Conservation (phyloP, 2,113 vertebrate species). For the Anhinga anhinga region DNA sequence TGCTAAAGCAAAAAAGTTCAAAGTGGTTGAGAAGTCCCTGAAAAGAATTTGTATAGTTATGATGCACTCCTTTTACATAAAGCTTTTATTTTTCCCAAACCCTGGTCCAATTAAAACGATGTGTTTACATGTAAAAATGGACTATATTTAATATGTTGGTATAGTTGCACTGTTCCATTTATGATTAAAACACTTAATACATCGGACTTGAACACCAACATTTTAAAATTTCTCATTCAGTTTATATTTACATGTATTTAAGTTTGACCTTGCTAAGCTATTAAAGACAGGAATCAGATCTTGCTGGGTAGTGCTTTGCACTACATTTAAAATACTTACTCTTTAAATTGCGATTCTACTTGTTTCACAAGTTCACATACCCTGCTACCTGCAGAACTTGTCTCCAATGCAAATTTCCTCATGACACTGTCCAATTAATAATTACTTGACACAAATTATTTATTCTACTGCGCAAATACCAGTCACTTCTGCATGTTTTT, state of each 20-base stretch:
- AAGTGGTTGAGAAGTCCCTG: slow-evolving; percentile 44
- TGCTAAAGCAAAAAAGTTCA: slow-evolving; percentile 10
- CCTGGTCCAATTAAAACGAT: slow-evolving; percentile 33
- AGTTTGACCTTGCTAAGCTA: neutral
- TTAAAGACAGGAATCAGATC: neutral
- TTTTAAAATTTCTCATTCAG: neutral
- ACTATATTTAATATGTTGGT: slow-evolving; percentile 4
- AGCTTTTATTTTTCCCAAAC: slow-evolving; percentile 49
- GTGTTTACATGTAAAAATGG: neutral
- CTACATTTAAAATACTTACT: neutral
- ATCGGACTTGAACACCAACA: slow-evolving; percentile 8
- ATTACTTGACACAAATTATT: neutral
- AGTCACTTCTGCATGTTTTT: neutral
- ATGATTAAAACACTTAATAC: slow-evolving; percentile 33
- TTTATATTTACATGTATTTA: slow-evolving; percentile 52
- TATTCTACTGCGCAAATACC: neutral
- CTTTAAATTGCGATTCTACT: neutral
- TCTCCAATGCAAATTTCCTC: neutral
- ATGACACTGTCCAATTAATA: neutral
- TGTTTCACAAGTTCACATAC: neutral
- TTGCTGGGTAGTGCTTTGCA: neutral
- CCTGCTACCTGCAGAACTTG: neutral
- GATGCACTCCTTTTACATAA: slow-evolving; percentile 52
- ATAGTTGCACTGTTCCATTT: slow-evolving; percentile 43
- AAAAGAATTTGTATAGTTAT: slow-evolving; percentile 15